phyloP scores from a whole-genome alignment of 2,888 invertebrate species.

The Andrena marginata region DNA sequence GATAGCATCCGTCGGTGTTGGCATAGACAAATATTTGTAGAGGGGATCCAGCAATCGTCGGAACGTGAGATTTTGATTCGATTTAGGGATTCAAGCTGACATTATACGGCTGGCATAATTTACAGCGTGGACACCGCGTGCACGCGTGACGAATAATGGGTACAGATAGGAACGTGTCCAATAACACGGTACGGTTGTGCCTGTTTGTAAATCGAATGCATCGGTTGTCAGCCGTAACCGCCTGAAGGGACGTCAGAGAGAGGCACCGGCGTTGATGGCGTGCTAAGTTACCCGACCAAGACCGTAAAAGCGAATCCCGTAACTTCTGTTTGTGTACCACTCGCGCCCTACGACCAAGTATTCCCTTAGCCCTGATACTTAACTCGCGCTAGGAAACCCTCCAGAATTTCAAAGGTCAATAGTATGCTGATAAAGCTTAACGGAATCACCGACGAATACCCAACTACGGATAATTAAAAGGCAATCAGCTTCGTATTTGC shows the following conservation, averaged over 20 bases:
- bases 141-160: slow-evolving; percentile 68
- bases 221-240: slow-evolving; percentile 48
- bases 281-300: slow-evolving; percentile 26
- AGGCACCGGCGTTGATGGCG: slow-evolving; percentile 20
- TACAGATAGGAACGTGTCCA: slow-evolving; percentile 67
- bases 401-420: background rate
- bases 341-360: background rate
- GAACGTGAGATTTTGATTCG: slow-evolving; percentile 71
- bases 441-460: background rate
- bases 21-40: slow-evolving; percentile 59
- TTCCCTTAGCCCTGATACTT: slow-evolving; percentile 1
- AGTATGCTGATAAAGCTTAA: slow-evolving; percentile 17
- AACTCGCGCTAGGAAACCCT: background rate
- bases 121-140: slow-evolving; percentile 42
- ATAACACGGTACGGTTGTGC: slow-evolving; percentile 50
- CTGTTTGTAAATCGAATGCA: slow-evolving; percentile 66
- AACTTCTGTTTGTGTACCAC: slow-evolving; percentile 10
- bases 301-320: slow-evolving; percentile 29
- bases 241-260: slow-evolving; percentile 36
- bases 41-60: slow-evolving; percentile 42
- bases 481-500: slow-evolving; percentile 20
- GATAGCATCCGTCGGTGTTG: background rate
- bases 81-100: slow-evolving; percentile 62
- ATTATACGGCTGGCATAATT: slow-evolving; percentile 67
- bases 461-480: slow-evolving; percentile 26